A percentile compares a stretch with the other conserved stretches of the same genome.
phyloP scores from a whole-genome alignment of 64 coral and sea anemone species.

The Stichodactyla helianthus region DNA sequence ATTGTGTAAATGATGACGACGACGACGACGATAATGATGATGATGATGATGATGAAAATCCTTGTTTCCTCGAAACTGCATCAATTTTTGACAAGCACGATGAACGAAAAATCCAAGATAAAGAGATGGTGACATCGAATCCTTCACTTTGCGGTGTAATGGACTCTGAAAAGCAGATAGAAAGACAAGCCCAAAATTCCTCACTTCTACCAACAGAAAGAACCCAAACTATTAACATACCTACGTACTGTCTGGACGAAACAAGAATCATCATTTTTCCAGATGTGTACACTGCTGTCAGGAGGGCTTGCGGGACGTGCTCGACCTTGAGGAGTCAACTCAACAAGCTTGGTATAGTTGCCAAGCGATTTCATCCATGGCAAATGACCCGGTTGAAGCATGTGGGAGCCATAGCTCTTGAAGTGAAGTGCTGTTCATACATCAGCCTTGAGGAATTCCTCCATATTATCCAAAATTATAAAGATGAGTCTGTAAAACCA shows the following conservation, averaged over 20 bases:
- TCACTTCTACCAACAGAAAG: not conserved
- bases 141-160: not conserved
- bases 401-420: constrained; percentile 27
- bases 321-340: constrained; percentile 36
- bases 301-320: constrained; percentile 47
- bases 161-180: not conserved
- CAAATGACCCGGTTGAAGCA: constrained; percentile 50
- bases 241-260: constrained; percentile 15
- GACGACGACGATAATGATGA: not conserved
- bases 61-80: not conserved
- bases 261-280: constrained; percentile 31
- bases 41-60: not conserved
- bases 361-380: constrained; percentile 40
- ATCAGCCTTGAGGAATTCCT: constrained; percentile 36
- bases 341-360: constrained; percentile 45
- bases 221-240: not conserved
- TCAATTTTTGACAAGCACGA: not conserved
- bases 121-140: not conserved
- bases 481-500: constrained; percentile 9
- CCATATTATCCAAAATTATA: constrained; percentile 38
- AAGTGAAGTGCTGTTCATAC: constrained; percentile 66
- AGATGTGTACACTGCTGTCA: constrained; percentile 60
- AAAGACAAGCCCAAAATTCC: not conserved
- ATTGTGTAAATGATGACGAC: not conserved
- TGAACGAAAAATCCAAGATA: not conserved